Conservation (phyloP, 1,140 invertebrate species). For the Apis florea region DNA sequence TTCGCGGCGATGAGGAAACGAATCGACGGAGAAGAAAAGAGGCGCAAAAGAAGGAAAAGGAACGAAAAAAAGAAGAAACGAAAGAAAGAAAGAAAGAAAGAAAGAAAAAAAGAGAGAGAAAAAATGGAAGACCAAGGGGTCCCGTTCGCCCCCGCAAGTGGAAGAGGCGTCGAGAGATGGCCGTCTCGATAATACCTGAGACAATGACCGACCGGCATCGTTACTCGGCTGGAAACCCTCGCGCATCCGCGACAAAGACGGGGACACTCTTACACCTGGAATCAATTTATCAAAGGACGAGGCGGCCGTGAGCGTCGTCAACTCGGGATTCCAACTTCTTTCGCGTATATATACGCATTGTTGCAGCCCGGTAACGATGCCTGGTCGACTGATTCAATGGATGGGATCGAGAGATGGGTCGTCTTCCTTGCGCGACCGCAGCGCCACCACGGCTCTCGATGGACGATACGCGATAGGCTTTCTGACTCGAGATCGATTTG, state of each 20-base stretch:
- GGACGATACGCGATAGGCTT: not conserved
- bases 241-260: conserved; percentile 49
- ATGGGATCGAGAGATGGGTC: conserved; percentile 31
- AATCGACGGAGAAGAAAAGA: conserved; percentile 34
- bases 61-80: not conserved
- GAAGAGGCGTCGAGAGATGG: conserved; percentile 68
- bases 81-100: conserved; percentile 7
- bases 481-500: not conserved
- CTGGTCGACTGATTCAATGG: conserved; percentile 28
- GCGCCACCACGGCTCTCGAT: not conserved
- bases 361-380: conserved; percentile 36
- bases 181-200: conserved; percentile 71
- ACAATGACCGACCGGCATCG: conserved; percentile 72
- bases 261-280: conserved; percentile 60
- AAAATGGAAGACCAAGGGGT: conserved; percentile 11
- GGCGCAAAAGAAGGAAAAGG: conserved; percentile 2
- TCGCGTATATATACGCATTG: conserved; percentile 39
- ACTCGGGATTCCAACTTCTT: conserved; percentile 25
- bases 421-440: conserved; percentile 11
- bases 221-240: conserved; percentile 63
- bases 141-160: conserved; percentile 68
- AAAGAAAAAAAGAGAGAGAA: conserved; percentile 1
- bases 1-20: conserved; percentile 26
- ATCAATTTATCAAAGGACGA: conserved; percentile 67
- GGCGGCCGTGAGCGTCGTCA: conserved; percentile 31